Evolutionary conservation across 2,888 invertebrate genomes (phyloP).

Genomic region (Philonicus albiceps): DNA sequence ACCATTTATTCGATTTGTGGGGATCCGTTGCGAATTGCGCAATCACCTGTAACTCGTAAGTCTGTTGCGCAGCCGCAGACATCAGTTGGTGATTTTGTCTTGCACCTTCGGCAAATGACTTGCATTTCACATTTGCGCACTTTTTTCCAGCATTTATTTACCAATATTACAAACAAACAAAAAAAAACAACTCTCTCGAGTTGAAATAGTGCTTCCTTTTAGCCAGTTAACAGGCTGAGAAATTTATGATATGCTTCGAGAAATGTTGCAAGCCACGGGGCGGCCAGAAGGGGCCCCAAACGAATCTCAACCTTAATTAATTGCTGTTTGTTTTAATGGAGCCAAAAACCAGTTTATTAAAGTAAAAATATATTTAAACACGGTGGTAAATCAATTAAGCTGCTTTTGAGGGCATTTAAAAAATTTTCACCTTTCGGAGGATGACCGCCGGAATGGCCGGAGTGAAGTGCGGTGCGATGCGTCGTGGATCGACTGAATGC

Average conservation of each 20-base stretch:
- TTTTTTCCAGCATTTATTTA: background rate
- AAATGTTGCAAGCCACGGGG: background rate
- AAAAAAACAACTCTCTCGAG: background rate
- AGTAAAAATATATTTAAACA: background rate
- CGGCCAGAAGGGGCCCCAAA: background rate
- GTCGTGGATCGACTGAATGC: background rate
- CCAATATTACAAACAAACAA: too few relatives aligned
- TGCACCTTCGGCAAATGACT: background rate
- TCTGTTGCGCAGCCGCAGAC: background rate
- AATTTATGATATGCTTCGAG: background rate
- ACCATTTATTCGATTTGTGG: background rate
- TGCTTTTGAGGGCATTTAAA: constrained; percentile 4
- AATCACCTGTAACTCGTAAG: background rate
- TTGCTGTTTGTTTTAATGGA: constrained; percentile 6
- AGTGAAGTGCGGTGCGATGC: background rate
- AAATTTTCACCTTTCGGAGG: background rate
- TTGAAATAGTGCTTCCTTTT: background rate
- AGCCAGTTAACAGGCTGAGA: background rate
- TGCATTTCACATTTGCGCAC: background rate
- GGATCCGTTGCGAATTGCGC: background rate
- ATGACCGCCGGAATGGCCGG: background rate
- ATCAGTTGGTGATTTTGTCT: background rate
- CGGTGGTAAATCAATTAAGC: background rate
- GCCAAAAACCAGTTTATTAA: background rate
- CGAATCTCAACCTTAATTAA: background rate